phyloP scores from a whole-genome alignment of 2,888 invertebrate genomes.

The Metallyticus violacea region DNA sequence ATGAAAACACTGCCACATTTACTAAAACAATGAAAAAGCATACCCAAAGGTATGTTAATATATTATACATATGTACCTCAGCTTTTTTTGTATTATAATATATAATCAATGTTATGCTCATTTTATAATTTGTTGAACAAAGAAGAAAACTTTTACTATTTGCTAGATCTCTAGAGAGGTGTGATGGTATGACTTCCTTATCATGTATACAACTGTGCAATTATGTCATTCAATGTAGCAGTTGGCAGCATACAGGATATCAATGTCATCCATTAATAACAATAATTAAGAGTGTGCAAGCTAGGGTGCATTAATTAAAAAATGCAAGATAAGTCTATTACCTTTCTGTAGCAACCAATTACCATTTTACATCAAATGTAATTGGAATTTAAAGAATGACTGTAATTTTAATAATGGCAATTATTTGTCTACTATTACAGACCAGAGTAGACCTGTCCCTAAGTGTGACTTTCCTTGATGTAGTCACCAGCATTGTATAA shows the following conservation, averaged over 20 bases:
- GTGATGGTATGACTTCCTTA: background rate
- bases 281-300: too few species aligned
- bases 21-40: background rate
- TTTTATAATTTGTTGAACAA: background rate
- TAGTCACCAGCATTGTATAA: too few species aligned
- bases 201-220: background rate
- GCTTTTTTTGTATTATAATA: background rate
- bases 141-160: background rate
- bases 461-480: too few species aligned
- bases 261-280: background rate
- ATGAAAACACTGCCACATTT: background rate
- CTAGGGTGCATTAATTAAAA: too few species aligned
- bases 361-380: too few species aligned
- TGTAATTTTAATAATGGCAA: too few species aligned
- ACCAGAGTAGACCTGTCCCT: too few species aligned
- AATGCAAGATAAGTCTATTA: too few species aligned
- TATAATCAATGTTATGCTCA: background rate
- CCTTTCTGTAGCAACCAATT: too few species aligned
- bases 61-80: background rate
- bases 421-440: too few species aligned
- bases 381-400: too few species aligned
- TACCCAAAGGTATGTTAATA: background rate
- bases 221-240: background rate
- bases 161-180: background rate
- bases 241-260: background rate